phyloP scores from a whole-genome alignment of 1,140 invertebrate genomes.

The Cryptotermes secundus region DNA sequence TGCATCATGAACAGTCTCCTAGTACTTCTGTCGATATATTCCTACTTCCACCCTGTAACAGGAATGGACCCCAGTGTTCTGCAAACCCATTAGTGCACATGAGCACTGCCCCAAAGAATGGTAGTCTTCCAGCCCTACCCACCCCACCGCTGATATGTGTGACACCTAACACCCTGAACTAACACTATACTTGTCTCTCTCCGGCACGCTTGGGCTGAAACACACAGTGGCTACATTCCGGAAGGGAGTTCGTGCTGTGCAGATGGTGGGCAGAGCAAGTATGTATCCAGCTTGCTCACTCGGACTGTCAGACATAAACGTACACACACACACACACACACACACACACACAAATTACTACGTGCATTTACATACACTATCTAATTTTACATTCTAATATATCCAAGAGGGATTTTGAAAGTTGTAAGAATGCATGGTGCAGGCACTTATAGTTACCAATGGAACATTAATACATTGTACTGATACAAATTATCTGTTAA shows the following conservation, averaged over 20 bases:
- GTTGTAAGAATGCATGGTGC: background rate
- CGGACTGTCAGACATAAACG: background rate
- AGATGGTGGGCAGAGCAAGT: slow-evolving; percentile 97
- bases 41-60: background rate
- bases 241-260: slow-evolving; percentile 98
- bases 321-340: background rate
- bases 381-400: background rate
- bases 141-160: background rate
- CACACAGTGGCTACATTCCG: slow-evolving; percentile 95
- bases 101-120: background rate
- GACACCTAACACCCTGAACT: slow-evolving; percentile 27
- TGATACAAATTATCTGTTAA: no score
- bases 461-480: background rate
- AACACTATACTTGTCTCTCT: slow-evolving; percentile 41
- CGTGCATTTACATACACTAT: background rate
- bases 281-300: slow-evolving; percentile 56
- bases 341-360: no score
- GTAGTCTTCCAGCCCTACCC: background rate
- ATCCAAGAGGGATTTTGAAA: background rate
- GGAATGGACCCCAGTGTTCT: background rate
- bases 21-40: background rate
- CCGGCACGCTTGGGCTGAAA: slow-evolving; percentile 38
- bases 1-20: background rate
- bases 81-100: background rate
- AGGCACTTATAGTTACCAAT: background rate